Percentiles rank a stretch among this genome's conserved stretches.
Evolutionary conservation across 2,888 invertebrate genomes (phyloP).

Genomic region (Eupelmus urozonus): DNA sequence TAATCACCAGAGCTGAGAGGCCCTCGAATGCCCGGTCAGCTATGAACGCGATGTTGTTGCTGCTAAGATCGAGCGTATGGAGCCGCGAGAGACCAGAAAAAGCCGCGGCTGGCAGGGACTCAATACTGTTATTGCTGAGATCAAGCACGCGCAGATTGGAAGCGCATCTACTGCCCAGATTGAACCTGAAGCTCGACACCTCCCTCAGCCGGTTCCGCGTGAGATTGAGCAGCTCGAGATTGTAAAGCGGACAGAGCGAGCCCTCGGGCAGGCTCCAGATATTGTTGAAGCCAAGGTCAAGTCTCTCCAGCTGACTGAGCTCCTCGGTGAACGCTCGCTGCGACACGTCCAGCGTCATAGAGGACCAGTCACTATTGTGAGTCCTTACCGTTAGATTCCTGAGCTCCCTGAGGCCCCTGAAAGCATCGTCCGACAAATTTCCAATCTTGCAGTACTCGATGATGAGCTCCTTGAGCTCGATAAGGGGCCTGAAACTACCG

Average conservation of each 20-base stretch:
- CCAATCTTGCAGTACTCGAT: slow-evolving; percentile 91
- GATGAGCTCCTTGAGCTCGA: slow-evolving; percentile 87
- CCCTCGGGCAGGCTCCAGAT: slow-evolving; percentile 89
- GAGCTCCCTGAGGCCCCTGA: slow-evolving; percentile 87
- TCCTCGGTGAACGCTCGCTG: slow-evolving; percentile 87
- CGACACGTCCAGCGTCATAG: slow-evolving; percentile 87
- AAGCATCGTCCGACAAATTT: slow-evolving; percentile 89
- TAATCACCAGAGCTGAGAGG: slow-evolving; percentile 84
- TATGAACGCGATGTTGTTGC: slow-evolving; percentile 86
- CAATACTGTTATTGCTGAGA: slow-evolving; percentile 88
- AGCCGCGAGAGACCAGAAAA: slow-evolving; percentile 85
- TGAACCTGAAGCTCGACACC: slow-evolving; percentile 85
- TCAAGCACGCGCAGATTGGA: slow-evolving; percentile 85
- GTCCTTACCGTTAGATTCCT: slow-evolving; percentile 89
- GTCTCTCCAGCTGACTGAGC: slow-evolving; percentile 84
- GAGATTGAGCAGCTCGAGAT: slow-evolving; percentile 87
- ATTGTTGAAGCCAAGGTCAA: slow-evolving; percentile 89
- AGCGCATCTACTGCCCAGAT: slow-evolving; percentile 83
- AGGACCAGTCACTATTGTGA: slow-evolving; percentile 90
- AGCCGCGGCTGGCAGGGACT: slow-evolving; percentile 85
- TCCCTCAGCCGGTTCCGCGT: slow-evolving; percentile 89
- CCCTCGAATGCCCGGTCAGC: slow-evolving; percentile 89
- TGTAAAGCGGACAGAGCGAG: slow-evolving; percentile 86
- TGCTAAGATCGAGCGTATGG: slow-evolving; percentile 86
- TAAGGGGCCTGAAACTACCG: slow-evolving; percentile 86